phyloP scores from a whole-genome alignment of 2,888 invertebrate genomes.

The Apamea sordens region DNA sequence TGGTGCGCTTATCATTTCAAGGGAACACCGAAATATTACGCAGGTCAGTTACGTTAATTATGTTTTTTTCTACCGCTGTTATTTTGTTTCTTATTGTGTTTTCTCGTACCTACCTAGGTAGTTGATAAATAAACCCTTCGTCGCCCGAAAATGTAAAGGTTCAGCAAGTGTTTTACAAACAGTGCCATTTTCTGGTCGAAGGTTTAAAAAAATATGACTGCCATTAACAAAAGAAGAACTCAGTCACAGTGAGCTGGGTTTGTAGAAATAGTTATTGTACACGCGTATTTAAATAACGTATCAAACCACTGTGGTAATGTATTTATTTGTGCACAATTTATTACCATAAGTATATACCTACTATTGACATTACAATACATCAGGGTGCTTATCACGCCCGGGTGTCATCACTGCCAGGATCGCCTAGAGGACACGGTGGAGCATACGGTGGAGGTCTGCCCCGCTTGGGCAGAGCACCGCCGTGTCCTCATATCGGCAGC shows the following conservation, averaged over 20 bases:
- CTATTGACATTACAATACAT: no score
- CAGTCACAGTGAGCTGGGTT: neutral
- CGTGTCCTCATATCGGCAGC: no score
- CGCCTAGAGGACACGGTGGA: no score
- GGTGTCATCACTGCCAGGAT: no score
- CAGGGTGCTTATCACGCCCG: no score
- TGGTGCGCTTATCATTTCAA: constrained; percentile 29
- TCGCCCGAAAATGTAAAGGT: no score
- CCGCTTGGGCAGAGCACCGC: no score
- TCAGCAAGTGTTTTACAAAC: neutral
- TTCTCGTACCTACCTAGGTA: neutral
- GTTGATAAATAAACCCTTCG: neutral
- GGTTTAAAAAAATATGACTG: neutral
- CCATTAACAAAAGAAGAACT: neutral
- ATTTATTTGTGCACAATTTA: no score
- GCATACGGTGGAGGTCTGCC: no score
- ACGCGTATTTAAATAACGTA: neutral
- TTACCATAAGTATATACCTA: no score
- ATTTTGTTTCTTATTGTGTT: neutral
- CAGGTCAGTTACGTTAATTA: constrained; percentile 26
- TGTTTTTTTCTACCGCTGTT: neutral
- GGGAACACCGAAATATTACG: constrained; percentile 25
- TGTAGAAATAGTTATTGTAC: neutral
- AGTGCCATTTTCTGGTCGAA: no score
- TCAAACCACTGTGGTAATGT: no score